Conservation (phyloP, 2,113 vertebrate species). For the Hyperopisus bebe region DNA sequence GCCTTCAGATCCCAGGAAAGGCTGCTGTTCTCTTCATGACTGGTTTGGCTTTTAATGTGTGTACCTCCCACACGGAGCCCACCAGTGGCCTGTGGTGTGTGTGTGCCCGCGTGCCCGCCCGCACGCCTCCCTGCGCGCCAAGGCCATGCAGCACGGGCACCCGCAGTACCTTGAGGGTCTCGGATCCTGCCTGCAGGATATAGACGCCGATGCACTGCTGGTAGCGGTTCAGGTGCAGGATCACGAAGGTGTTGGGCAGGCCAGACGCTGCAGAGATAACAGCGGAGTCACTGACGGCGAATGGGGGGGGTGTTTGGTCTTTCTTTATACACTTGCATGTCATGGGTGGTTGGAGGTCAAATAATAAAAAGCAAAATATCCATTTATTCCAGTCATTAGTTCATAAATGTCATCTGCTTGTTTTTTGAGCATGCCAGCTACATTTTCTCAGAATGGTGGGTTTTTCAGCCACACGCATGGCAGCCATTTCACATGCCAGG, state of each 20-base stretch:
- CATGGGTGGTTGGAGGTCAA: not conserved
- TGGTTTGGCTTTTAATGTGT: not conserved
- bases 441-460: not conserved
- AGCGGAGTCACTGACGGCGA: not conserved
- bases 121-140: not conserved
- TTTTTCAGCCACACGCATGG: not conserved
- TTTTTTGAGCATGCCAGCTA: not conserved
- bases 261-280: constrained; percentile 61
- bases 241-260: constrained; percentile 72
- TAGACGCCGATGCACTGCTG: constrained; percentile 76
- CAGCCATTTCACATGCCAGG: not conserved
- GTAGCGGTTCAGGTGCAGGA: constrained; percentile 84
- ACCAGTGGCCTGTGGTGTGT: not conserved
- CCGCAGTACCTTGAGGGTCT: constrained; percentile 65
- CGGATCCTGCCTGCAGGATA: constrained; percentile 75
- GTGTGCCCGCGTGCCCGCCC: not conserved
- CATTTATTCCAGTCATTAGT: not conserved
- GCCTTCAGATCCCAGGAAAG: not conserved
- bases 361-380: not conserved
- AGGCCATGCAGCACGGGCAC: not conserved
- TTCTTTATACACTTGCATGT: not conserved
- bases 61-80: not conserved
- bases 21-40: not conserved
- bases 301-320: not conserved
- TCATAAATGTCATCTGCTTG: not conserved